A percentile compares a stretch with the other conserved stretches of the same genome.
Evolutionary conservation across 2,113 vertebrate species (phyloP).

Genomic region (Mixornis gularis): DNA sequence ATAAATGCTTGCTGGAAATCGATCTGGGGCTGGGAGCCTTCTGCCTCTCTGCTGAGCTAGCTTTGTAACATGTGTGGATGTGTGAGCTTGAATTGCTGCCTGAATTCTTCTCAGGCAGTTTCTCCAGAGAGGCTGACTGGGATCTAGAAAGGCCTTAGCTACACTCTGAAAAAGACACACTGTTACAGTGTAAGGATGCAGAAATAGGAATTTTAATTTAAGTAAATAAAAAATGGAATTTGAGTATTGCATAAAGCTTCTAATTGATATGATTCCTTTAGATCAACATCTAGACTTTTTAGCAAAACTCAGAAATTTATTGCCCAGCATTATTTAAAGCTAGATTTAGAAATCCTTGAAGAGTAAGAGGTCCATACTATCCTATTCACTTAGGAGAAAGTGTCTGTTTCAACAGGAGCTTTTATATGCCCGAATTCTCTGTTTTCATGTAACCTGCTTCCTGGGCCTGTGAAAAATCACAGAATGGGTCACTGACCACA

Average conservation of each 20-base stretch:
- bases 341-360: not conserved
- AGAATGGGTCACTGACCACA: not conserved
- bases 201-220: not conserved
- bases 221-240: not conserved
- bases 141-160: too few species aligned
- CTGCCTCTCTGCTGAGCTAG: too few species aligned
- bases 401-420: not conserved
- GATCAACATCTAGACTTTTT: not conserved
- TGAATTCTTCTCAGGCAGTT: too few species aligned
- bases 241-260: not conserved
- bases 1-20: too few species aligned
- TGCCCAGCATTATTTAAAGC: not conserved
- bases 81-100: too few species aligned
- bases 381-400: not conserved
- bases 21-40: too few species aligned
- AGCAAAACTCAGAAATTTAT: not conserved
- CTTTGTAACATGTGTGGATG: too few species aligned
- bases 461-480: not conserved
- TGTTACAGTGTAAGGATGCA: not conserved
- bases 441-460: not conserved
- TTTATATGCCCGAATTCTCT: not conserved
- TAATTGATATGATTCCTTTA: not conserved
- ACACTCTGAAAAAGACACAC: too few species aligned
- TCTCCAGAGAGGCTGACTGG: too few species aligned
- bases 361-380: not conserved